A percentile compares a stretch with the other conserved stretches of the same genome.
Evolutionary conservation across 2,888 invertebrate species (phyloP).

Genomic region (Drosophila phalerata): DNA sequence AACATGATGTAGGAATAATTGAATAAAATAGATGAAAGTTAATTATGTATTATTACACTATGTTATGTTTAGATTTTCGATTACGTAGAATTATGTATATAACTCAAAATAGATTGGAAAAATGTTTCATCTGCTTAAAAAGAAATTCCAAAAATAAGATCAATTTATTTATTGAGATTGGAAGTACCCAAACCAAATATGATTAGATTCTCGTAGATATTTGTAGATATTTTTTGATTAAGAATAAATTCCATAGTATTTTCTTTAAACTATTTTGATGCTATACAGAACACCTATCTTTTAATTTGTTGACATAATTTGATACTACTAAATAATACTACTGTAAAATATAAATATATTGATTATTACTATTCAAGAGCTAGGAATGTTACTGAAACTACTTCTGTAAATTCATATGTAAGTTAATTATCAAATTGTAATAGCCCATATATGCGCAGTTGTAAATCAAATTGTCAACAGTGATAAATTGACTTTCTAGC

Average conservation of each 20-base stretch:
- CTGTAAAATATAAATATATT: too few species aligned
- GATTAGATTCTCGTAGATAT: neutral
- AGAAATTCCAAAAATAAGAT: neutral
- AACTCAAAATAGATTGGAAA: neutral
- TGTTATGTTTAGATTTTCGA: neutral
- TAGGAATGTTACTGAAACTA: too few species aligned
- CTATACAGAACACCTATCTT: too few species aligned
- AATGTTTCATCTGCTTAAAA: neutral
- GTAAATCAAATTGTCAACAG: conserved; percentile 1
- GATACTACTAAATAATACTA: too few species aligned
- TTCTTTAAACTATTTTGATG: too few species aligned
- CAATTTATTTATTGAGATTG: neutral
- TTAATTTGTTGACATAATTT: too few species aligned
- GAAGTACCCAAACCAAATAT: neutral
- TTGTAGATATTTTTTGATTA: neutral
- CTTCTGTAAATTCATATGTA: too few species aligned
- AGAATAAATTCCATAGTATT: neutral
- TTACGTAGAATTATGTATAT: neutral
- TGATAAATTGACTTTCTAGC: conserved; percentile 3
- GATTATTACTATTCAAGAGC: too few species aligned
- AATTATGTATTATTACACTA: neutral
- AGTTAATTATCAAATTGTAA: too few species aligned
- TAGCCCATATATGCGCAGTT: neutral
- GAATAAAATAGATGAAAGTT: neutral
- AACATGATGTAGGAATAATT: conserved; percentile 2